Conservation (phyloP, 2,888 invertebrate species). For the Meganola albula region DNA sequence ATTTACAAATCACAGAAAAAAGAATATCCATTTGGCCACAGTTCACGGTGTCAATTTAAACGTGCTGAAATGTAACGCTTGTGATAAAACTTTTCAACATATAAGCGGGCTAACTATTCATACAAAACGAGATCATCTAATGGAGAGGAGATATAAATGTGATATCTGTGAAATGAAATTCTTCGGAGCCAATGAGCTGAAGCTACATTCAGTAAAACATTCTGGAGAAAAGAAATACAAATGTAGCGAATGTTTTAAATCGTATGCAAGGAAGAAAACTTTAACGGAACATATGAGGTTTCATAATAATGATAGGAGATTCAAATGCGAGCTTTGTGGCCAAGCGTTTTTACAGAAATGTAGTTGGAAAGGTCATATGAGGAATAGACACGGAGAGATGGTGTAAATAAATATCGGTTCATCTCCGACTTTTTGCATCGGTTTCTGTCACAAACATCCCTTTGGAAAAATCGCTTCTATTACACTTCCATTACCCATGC, state of each 20-base stretch:
- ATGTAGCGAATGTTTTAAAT: constrained; percentile 41
- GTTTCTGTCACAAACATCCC: too few relatives aligned
- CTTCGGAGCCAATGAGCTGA: constrained; percentile 37
- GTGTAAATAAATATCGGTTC: too few relatives aligned
- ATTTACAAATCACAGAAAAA: constrained; percentile 43
- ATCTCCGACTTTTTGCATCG: too few relatives aligned
- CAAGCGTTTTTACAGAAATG: constrained; percentile 37
- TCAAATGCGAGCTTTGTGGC: constrained; percentile 33
- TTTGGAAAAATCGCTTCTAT: too few relatives aligned
- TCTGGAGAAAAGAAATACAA: constrained; percentile 35
- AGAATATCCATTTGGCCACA: constrained; percentile 41
- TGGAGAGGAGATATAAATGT: constrained; percentile 49
- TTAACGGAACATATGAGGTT: constrained; percentile 40
- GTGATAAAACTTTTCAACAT: constrained; percentile 41
- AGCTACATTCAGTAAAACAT: constrained; percentile 38
- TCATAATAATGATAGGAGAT: constrained; percentile 37
- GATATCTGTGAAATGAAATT: constrained; percentile 45
- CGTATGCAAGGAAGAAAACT: constrained; percentile 37
- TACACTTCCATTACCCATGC: too few relatives aligned
- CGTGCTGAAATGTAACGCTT: constrained; percentile 43
- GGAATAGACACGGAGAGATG: constrained; percentile 28
- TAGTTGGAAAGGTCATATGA: constrained; percentile 37
- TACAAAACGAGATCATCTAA: constrained; percentile 46
- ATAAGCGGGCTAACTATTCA: constrained; percentile 42
- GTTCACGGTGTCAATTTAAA: constrained; percentile 42